Evolutionary conservation across 2,797 vertebrate genomes (phyloP).

Genomic region (Adrianichthys oophorus): DNA sequence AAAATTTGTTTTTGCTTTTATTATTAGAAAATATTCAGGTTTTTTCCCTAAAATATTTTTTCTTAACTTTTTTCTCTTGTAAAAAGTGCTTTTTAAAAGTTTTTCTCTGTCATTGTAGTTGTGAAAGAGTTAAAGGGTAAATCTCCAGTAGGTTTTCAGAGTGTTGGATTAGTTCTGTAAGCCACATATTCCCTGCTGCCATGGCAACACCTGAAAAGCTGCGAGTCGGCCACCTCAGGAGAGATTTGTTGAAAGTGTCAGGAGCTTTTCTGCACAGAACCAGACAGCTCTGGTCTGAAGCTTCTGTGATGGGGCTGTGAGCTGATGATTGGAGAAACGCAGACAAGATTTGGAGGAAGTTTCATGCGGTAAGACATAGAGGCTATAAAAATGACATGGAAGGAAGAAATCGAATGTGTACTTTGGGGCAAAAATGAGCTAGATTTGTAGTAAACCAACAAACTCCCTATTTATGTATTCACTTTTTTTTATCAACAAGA

Average conservation of each 20-base stretch:
- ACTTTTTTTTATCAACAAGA: no score
- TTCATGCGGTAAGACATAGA: constrained; percentile 24
- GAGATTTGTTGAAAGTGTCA: constrained; percentile 45
- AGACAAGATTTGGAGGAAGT: constrained; percentile 1
- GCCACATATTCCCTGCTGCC: constrained; percentile 44
- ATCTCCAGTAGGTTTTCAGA: constrained; percentile 1
- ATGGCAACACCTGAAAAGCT: constrained; percentile 55
- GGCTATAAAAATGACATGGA: not conserved
- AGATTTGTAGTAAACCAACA: no score
- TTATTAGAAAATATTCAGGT: no score
- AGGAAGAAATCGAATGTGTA: no score
- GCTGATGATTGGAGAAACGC: constrained; percentile 7
- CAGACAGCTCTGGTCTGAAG: constrained; percentile 56
- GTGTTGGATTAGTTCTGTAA: constrained; percentile 56
- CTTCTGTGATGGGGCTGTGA: constrained; percentile 15
- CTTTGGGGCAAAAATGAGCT: no score
- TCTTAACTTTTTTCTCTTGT: no score
- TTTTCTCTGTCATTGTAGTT: constrained; percentile 7
- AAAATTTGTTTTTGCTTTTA: no score
- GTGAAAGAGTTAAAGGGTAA: constrained; percentile 45
- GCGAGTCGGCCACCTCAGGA: constrained; percentile 26
- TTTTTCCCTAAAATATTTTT: no score
- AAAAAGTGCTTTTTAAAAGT: not conserved
- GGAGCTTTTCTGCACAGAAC: constrained; percentile 54
- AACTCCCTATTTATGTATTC: no score